Evolutionary conservation across 2,113 vertebrate genomes (phyloP).

Genomic region (Gnathonemus echidnorhynchus): DNA sequence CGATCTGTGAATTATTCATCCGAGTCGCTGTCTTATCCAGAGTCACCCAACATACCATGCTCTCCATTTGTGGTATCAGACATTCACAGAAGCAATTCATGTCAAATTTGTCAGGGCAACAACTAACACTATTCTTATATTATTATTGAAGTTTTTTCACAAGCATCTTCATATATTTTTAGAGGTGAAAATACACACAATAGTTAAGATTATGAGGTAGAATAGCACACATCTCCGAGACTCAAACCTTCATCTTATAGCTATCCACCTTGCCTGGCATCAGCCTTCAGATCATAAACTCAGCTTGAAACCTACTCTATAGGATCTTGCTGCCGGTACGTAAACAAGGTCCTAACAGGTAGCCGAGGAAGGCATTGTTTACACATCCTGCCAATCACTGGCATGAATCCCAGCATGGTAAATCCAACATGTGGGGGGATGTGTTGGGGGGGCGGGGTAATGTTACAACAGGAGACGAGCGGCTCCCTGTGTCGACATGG

Average conservation of each 20-base stretch:
- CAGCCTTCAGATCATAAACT: neutral
- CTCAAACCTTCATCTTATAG: neutral
- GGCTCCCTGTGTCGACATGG: neutral
- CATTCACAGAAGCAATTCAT: neutral
- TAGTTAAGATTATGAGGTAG: neutral
- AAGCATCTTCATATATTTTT: neutral
- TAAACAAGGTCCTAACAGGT: neutral
- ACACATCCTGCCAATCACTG: neutral
- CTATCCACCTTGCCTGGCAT: neutral
- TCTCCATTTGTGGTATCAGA: neutral
- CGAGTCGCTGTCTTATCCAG: neutral
- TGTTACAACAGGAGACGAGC: neutral
- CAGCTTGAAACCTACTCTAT: neutral
- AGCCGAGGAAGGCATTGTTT: neutral
- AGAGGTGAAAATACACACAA: neutral
- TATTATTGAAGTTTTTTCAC: neutral
- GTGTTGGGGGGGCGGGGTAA: neutral
- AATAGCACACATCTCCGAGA: neutral
- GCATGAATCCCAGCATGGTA: neutral
- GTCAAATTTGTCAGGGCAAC: neutral
- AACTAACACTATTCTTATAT: neutral
- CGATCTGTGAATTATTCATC: slow-evolving; percentile 2
- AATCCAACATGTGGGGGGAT: neutral
- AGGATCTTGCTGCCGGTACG: neutral
- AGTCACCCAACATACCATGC: neutral